Base-by-base conservation (phyloP, 1,140 invertebrate genomes). In the Plectrocnemia conspersa region DNA sequence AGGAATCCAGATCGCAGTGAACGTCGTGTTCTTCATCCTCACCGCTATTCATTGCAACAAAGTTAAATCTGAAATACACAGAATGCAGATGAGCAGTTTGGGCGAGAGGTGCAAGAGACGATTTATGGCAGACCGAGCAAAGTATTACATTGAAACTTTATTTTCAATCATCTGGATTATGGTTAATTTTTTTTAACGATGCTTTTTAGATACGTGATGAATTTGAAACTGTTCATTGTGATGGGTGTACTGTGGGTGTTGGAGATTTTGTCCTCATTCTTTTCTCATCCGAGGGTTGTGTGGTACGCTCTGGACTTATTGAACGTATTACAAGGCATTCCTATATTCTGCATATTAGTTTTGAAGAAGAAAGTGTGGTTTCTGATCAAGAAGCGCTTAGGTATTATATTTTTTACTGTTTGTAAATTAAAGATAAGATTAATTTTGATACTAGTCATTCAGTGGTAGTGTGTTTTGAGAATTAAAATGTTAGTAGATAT, bases 181-280 rank as follows among this genome's bases (percentile, higher is more conserved):
- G 27, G 27, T 29, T 7, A 6, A 29, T 29, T 29, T 2, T 40
- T 40, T 40, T 24, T 23, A 45, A n/a, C 40, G 7, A 15, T 56
- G 52, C 58, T 32, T 66, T 67, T 10, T 67, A 86, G 83, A 63
- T 82, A 85, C 41, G 65, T 80, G 11, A 75, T 88, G 68, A 85
- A 85, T 56, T 67, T 82, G 0, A 88, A 88, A 63, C 64, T 89
- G 2, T 88, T 86, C 70, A 67, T 86, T 32, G 81, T 87, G 1
- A 88, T 87, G 85, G 85, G 86, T 15, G 79, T 87, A 0, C 78
- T 79, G 0, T 88, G 86, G 84, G 67, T 80, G 0, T 71, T 81
- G 1, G 86, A 88, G 65, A 70, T 86, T 1, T 50, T 82, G 0
- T 81, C 83, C 2, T 78, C 77, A 7, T 19, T 77, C 1, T 66